Evolutionary conservation across 1,140 invertebrate species (phyloP).

Genomic region (Scylla paramamosain): DNA sequence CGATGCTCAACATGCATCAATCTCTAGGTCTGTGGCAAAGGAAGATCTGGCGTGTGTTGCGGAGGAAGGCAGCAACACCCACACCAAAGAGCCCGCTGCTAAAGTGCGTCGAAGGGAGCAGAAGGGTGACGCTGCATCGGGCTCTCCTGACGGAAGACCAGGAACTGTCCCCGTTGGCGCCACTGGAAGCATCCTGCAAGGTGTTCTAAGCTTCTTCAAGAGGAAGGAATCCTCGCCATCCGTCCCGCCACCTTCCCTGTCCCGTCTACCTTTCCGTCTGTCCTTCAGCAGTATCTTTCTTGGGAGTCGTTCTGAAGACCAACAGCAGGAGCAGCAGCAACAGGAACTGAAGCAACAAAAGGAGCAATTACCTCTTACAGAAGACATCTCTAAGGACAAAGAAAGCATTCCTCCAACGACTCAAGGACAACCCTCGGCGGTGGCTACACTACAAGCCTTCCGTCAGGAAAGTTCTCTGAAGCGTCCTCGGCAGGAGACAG

Average conservation of each 20-base stretch:
- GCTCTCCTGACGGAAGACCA: background rate
- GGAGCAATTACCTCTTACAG: background rate
- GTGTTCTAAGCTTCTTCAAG: slow-evolving; percentile 38
- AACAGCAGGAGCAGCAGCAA: background rate
- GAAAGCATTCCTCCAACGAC: slow-evolving; percentile 29
- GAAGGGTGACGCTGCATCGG: background rate
- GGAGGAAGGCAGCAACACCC: background rate
- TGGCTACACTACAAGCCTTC: too few relatives aligned
- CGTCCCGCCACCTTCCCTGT: background rate
- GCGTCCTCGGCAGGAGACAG: background rate
- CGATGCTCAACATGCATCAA: background rate
- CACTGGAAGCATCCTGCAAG: slow-evolving; percentile 35
- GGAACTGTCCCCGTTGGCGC: background rate
- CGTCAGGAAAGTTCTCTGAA: background rate
- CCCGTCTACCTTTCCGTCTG: background rate
- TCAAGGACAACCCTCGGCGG: background rate
- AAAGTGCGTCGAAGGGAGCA: background rate
- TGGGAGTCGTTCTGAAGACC: background rate
- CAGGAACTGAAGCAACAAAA: background rate
- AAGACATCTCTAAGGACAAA: background rate
- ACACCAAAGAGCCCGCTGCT: background rate
- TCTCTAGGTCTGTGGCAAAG: background rate
- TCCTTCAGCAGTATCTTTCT: background rate
- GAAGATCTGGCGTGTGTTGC: too few relatives aligned
- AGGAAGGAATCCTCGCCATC: background rate